A percentile compares a stretch with the other conserved stretches of the same genome.
Conservation (phyloP, 1,140 invertebrate genomes). For the Stenopsyche tienmushanensis region DNA sequence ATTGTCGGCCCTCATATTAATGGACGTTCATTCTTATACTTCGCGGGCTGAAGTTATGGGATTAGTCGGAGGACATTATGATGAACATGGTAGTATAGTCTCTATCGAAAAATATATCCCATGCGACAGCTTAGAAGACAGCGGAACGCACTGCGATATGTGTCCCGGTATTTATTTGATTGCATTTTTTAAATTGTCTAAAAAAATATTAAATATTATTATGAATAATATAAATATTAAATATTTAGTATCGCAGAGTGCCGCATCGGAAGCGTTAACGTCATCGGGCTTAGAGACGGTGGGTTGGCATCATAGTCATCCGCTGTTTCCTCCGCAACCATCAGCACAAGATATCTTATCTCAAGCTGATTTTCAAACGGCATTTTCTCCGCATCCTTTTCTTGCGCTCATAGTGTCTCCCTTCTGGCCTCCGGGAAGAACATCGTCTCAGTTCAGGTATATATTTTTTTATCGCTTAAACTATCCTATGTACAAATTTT, state of each 20-base stretch:
- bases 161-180: constrained; percentile 62
- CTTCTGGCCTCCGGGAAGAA: constrained; percentile 47
- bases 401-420: constrained; percentile 50
- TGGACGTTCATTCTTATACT: constrained; percentile 71
- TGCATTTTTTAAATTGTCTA: constrained; percentile 12
- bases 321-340: constrained; percentile 48
- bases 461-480: constrained; percentile 1
- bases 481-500: constrained; percentile 2
- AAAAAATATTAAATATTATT: constrained; percentile 1
- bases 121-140: constrained; percentile 46
- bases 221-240: constrained; percentile 9
- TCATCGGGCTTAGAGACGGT: constrained; percentile 41
- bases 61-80: constrained; percentile 61
- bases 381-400: constrained; percentile 44
- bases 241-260: constrained; percentile 48
- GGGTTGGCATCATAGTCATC: constrained; percentile 56
- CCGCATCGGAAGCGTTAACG: constrained; percentile 45
- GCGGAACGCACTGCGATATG: constrained; percentile 73
- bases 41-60: constrained; percentile 72
- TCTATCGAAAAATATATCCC: constrained; percentile 34
- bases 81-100: constrained; percentile 55
- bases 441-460: constrained; percentile 49
- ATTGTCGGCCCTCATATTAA: constrained; percentile 60
- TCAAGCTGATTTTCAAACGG: constrained; percentile 48
- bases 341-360: constrained; percentile 48